Conservation (phyloP, 2,888 invertebrate species). For the Ophioninae sp. region DNA sequence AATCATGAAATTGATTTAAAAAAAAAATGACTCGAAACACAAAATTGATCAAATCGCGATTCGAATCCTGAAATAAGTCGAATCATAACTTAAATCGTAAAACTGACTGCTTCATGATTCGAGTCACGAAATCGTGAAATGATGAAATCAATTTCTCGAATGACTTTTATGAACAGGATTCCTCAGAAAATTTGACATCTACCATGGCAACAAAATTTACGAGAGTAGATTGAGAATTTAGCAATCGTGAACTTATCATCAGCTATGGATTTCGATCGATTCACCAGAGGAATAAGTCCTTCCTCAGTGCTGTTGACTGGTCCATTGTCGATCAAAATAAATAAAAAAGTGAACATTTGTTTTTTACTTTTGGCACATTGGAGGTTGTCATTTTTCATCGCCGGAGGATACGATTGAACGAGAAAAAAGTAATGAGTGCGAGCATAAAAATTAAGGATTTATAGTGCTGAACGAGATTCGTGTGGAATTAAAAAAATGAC, state of each 20-base stretch:
- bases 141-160: too few species aligned
- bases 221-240: not conserved
- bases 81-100: too few species aligned
- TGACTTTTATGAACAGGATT: too few species aligned
- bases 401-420: not conserved
- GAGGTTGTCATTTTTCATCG: conserved; percentile 15
- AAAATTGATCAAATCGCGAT: too few species aligned
- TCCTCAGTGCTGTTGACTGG: conserved; percentile 3
- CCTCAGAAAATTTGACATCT: too few species aligned
- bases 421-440: not conserved
- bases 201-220: not conserved
- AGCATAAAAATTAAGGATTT: not conserved
- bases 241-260: not conserved
- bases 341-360: not conserved
- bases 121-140: too few species aligned
- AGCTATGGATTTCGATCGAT: not conserved
- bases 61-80: too few species aligned
- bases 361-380: conserved; percentile 16
- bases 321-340: not conserved
- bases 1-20: too few species aligned
- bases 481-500: conserved; percentile 30
- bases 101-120: too few species aligned
- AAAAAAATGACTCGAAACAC: too few species aligned
- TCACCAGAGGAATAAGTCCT: not conserved
- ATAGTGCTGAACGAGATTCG: conserved; percentile 14